Base-by-base conservation (phyloP, 2,797 vertebrate species). In the Acanthurus lineatus region DNA sequence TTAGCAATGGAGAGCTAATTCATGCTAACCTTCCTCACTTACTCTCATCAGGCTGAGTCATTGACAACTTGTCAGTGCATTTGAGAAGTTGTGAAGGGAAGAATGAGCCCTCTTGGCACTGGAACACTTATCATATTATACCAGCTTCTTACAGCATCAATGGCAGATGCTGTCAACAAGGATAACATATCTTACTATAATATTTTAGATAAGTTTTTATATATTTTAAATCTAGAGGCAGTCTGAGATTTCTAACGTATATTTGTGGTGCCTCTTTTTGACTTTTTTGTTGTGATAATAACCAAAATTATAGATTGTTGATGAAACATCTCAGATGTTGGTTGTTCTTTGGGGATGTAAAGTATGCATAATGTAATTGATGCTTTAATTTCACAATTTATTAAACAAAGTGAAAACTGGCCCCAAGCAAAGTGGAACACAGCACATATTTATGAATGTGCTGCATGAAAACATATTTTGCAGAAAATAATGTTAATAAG, bases 31-130 rank as follows among this genome's bases (percentile, higher is more conserved):
- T 74, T 60, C 48, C 71, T 49, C 28, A 9, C 20, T 65, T 42
- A 0, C 44, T 64, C 25, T 66, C 22, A 1, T 75, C 19, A 12
- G 57, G 73, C 80, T 85, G 80, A 85, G 62, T 88, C 82, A 90
- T 14, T 78, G 88, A 81, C 67, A 61, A 82, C 62, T 73, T 84
- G 79, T 87, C 80, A 73, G 62, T 73, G 69, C 66, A 74, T 72
- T 76, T 79, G 81, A 78, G 58, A 79, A 66, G 82, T 84, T 82
- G 81, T 77, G 73, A 87, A 79, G 71, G 75, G 42, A 80, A 59
- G 59, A 73, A 73, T 82, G 66, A 85, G 52, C 60, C 69, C 71
- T 82, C 56, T 75, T 65, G 58, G 74, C 71, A 64, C 58, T 10
- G 5, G 44, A 81, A 60, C 67, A 63, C 68, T 74, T 72, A 84